phyloP scores from a whole-genome alignment of 2,888 invertebrate genomes.

The Nemoura dubitans region DNA sequence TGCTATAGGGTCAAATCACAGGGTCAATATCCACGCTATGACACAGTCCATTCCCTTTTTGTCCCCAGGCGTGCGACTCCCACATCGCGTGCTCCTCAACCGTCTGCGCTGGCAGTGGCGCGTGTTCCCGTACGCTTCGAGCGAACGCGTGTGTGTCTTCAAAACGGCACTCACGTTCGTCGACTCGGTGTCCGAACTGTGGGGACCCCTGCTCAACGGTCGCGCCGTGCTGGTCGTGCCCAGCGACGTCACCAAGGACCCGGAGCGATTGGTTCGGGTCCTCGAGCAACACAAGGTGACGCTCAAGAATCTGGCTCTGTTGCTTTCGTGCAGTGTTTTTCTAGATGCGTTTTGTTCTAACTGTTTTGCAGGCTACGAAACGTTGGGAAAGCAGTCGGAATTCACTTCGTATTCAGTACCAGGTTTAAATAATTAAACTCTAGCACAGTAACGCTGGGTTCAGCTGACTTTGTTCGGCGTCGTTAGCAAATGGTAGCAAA shows the following conservation, averaged over 20 bases:
- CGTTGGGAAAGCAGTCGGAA: too few species aligned
- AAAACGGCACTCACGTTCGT: slow-evolving; percentile 93
- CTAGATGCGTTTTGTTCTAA: too few species aligned
- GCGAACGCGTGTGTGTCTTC: slow-evolving; percentile 80
- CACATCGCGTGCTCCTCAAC: slow-evolving; percentile 80
- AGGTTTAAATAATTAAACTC: too few species aligned
- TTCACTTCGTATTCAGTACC: too few species aligned
- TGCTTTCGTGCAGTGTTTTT: too few species aligned
- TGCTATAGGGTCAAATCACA: too few species aligned
- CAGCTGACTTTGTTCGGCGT: too few species aligned
- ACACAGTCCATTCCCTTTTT: background rate
- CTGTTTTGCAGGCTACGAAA: too few species aligned
- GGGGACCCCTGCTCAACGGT: slow-evolving; percentile 83
- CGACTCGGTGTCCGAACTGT: slow-evolving; percentile 88
- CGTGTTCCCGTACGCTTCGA: slow-evolving; percentile 75
- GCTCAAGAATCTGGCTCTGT: slow-evolving; percentile 47
- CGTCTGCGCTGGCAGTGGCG: slow-evolving; percentile 90
- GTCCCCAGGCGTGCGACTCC: slow-evolving; percentile 76
- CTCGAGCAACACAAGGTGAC: slow-evolving; percentile 77
- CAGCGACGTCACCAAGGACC: slow-evolving; percentile 77
- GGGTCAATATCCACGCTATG: too few species aligned
- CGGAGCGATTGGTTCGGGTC: slow-evolving; percentile 74
- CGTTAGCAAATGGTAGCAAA: too few species aligned
- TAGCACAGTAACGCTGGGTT: too few species aligned
- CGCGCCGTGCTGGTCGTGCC: slow-evolving; percentile 77